Evolutionary conservation across 2,888 invertebrate genomes (phyloP), one percentile per base, ranked within the genome.

Genomic region (Epirrita christyi): DNA sequence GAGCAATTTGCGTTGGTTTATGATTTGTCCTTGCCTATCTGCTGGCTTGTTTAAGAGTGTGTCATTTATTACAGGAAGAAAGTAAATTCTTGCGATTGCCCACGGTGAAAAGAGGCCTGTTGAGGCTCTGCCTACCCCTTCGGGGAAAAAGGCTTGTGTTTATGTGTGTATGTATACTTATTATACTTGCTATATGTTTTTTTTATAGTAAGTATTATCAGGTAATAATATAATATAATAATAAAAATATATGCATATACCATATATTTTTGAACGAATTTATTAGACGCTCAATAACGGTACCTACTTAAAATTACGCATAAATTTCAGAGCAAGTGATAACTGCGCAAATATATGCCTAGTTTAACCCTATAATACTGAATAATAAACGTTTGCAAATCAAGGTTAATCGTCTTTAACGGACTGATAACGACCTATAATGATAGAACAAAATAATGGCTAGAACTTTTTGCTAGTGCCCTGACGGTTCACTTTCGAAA

Each of bases 321-420:
- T 57, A 46, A 64, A 57, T 43, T 41, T 50, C 42, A 38, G 21
- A 51, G 53, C 28, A 45, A 29, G 45, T 40, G 52, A 48, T 48
- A 59, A 56, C 55, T 32, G 52, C 43, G 50, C 59, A 57, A 64
- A 64, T 57, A 49, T 55, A 55, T 47, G 38, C n/a, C 50, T 41
- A 56, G 42, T 60, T 46, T 21, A 64, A 59, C 55, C 68, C 54
- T 68, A 58, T 62, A 57, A 59, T 70, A 65, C 68, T 71, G 73
- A 76, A 81, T 80, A 72, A 78, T 77, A 76, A 74, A 66, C 49
- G 65, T 55, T 61, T 56, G 64, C 62, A 72, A 68, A 83, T 73
- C 65, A 64, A 77, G 81, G 82, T 73, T 83, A 85, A 85, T 83
- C 75, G 76, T 61, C 59, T 64, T 68, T 68, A 73, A 70, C 71